A percentile compares a stretch with the other conserved stretches of the same genome.
Conservation (phyloP, 2,797 vertebrate species). For the Sebastes flavidus region DNA sequence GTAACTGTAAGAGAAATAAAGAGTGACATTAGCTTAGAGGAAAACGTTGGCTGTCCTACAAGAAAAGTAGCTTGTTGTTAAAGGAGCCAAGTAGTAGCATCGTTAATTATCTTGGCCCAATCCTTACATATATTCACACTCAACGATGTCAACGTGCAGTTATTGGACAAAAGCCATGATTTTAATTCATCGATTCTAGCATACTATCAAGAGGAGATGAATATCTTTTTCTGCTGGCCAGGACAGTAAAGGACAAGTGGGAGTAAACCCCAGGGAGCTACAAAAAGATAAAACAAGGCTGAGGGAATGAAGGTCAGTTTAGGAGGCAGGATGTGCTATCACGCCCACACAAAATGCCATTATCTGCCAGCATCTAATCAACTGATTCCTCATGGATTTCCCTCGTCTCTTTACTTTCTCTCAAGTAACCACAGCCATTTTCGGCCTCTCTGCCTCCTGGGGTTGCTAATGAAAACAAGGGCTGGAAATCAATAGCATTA, state of each 20-base stretch:
- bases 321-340: conserved; percentile 45
- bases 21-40: conserved; percentile 44
- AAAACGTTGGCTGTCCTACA: conserved; percentile 50
- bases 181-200: background rate
- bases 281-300: conserved; percentile 37
- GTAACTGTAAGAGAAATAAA: conserved; percentile 79
- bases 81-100: conserved; percentile 16
- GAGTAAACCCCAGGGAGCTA: conserved; percentile 43
- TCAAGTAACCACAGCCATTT: conserved; percentile 58
- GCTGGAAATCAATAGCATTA: conserved; percentile 64
- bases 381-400: conserved; percentile 42
- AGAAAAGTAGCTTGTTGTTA: conserved; percentile 23
- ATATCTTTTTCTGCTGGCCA: conserved; percentile 18
- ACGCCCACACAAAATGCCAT: conserved; percentile 52
- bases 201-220: conserved; percentile 8
- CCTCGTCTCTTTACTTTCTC: conserved; percentile 51
- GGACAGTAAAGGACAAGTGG: conserved; percentile 25
- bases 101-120: conserved; percentile 51
- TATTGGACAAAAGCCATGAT: conserved; percentile 8
- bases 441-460: conserved; percentile 18
- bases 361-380: conserved; percentile 60
- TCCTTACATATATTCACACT: conserved; percentile 7
- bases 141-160: background rate
- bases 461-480: conserved; percentile 53
- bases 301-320: conserved; percentile 49